Evolutionary conservation across 2,797 vertebrate genomes (phyloP).

Genomic region (Sparidentex hasta): DNA sequence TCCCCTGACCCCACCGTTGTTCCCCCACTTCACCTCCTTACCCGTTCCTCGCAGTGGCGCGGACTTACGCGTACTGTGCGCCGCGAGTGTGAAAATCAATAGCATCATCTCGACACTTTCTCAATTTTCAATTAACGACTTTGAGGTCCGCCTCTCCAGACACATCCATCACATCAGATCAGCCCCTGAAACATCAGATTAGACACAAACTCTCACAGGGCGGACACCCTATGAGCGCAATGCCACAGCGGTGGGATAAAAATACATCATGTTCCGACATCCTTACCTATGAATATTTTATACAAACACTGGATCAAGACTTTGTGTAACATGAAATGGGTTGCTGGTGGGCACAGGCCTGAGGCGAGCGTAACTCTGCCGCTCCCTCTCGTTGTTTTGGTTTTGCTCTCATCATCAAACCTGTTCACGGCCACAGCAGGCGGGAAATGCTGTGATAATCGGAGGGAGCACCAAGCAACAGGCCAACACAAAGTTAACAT

Average conservation of each 20-base stretch:
- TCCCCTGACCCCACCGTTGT: slow-evolving; percentile 53
- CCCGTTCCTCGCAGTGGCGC: slow-evolving; percentile 31
- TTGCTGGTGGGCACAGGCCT: background rate
- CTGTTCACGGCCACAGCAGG: background rate
- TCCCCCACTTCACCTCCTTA: slow-evolving; percentile 56
- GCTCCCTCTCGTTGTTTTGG: background rate
- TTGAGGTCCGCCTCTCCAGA: slow-evolving; percentile 69
- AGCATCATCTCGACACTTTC: slow-evolving; percentile 84
- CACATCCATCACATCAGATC: slow-evolving; percentile 76
- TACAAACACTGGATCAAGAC: background rate
- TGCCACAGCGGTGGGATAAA: background rate
- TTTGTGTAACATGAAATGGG: slow-evolving; percentile 1
- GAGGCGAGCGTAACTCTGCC: background rate
- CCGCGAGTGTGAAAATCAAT: slow-evolving; percentile 82
- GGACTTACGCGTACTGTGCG: slow-evolving; percentile 29
- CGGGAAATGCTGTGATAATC: background rate
- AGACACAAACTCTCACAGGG: slow-evolving; percentile 35
- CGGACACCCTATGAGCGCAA: background rate
- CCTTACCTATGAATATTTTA: slow-evolving; percentile 1
- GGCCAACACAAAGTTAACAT: background rate
- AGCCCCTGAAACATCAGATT: slow-evolving; percentile 43
- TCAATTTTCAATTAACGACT: slow-evolving; percentile 87
- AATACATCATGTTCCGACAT: slow-evolving; percentile 10
- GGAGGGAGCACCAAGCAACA: background rate
- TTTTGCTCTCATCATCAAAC: background rate